A percentile compares a stretch with the other conserved stretches of the same genome.
These are phyloP conservation scores for Propithecus perrieri DNA, from an alignment of 2,797 vertebrate species.

Conservation along the genomic window DNA sequence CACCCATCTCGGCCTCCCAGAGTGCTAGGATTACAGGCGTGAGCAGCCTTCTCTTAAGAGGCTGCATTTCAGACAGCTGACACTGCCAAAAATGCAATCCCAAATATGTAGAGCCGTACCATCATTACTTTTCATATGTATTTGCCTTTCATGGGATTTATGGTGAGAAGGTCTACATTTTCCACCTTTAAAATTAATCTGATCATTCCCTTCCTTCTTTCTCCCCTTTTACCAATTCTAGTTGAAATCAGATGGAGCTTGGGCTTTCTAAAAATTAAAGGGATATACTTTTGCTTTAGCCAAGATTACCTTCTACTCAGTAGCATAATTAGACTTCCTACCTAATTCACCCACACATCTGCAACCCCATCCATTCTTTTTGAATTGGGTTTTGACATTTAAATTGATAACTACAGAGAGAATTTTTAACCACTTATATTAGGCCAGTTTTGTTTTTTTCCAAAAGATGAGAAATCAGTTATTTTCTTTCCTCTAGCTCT, in stretches of 20 bases:
- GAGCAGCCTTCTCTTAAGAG: neutral
- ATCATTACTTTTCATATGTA: neutral
- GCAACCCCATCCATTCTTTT: neutral
- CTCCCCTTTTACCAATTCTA: neutral
- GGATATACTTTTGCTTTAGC: neutral
- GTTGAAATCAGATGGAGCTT: neutral
- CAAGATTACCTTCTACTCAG: neutral
- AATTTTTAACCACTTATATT: slow-evolving; percentile 27
- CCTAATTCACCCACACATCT: slow-evolving; percentile 5
- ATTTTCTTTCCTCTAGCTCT: slow-evolving; percentile 30
- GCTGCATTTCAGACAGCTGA: neutral
- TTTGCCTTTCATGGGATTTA: neutral
- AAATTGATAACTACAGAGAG: neutral
- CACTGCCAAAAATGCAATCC: neutral
- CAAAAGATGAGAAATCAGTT: neutral
- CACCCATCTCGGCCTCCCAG: too few relatives aligned
- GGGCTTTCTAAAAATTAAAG: neutral
- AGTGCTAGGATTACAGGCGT: too few relatives aligned
- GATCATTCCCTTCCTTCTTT: neutral
- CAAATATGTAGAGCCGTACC: neutral
- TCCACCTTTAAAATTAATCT: neutral
- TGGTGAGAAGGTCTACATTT: neutral
- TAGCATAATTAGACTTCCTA: neutral
- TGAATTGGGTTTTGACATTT: slow-evolving; percentile 23
- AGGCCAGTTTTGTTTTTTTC: slow-evolving; percentile 8